Evolutionary conservation across 2,113 vertebrate genomes (phyloP), one percentile per base, ranked within the genome.

Genomic region (Mastomys coucha): DNA sequence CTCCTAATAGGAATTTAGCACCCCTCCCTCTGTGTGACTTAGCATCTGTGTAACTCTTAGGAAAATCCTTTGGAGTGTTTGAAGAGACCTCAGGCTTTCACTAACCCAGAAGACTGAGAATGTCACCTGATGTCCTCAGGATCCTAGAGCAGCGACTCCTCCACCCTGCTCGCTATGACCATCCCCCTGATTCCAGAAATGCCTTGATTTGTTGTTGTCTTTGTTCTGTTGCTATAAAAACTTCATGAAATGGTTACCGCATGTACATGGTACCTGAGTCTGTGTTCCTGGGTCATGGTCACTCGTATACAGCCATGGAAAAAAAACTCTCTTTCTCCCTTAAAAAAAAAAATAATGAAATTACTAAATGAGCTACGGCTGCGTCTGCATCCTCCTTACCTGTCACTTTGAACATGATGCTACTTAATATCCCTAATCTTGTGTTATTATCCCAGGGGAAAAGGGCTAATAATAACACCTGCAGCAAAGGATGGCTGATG

Each of bases 381-480:
- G 14, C 8, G 16, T 76, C 56, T 75, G 51, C 87, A 76, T 58
- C 42, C 26, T 96, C 58, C 67, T 33, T 70, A 89, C 28, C 77
- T 84, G 5, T 94, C 42, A 45, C 6, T 51, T 84, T 58, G 75
- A 60, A 73, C 31, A 58, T 16, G 7, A 63, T 36, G 3, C 69
- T 89, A 78, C 49, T 94, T 75, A 63, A 91, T 89, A 33, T 78
- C 65, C 33, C 7, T 42, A 77, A 90, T 77, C 31, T 42, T 93
- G 11, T 60, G 45, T 53, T 95, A 53, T 86, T 80, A 31, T 72
- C 65, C 69, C 58, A 45, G 58, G 42, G 63, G 90, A 31, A 39
- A 49, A 72, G 80, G 17, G 31, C 51, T 69, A 36, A 58, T 45
- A 53, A 75, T 36, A 45, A 33, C 60, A 49, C 7, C 10, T 65